Conservation (phyloP, 2,888 invertebrate genomes). For the Protonemura montana region DNA sequence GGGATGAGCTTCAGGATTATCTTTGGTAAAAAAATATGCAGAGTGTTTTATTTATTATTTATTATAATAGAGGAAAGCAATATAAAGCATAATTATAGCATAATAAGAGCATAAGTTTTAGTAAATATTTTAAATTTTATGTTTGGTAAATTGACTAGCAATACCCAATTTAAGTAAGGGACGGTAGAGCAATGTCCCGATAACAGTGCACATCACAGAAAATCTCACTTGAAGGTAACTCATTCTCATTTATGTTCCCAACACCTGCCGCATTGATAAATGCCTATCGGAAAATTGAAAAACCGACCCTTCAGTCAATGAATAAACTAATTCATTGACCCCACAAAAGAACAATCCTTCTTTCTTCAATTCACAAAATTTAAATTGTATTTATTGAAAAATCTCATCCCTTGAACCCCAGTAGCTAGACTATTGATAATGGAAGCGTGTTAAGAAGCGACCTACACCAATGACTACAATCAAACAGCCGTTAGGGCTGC, state of each 20-base stretch:
- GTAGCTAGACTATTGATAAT: slow-evolving; percentile 23
- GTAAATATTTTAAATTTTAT: not conserved
- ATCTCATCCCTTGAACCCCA: slow-evolving; percentile 28
- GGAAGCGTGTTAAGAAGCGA: slow-evolving; percentile 8
- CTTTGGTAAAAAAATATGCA: not conserved
- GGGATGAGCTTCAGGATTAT: too few species aligned
- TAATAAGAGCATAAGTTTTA: not conserved
- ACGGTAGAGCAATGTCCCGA: not conserved
- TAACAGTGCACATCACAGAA: not conserved
- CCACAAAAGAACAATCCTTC: slow-evolving; percentile 26
- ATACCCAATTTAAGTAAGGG: slow-evolving; percentile 7
- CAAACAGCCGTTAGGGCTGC: slow-evolving; percentile 7
- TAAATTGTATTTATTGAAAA: not conserved
- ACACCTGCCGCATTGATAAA: not conserved
- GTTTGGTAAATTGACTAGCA: not conserved
- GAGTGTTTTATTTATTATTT: not conserved
- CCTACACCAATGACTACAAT: slow-evolving; percentile 34
- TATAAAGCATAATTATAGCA: not conserved
- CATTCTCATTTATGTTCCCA: not conserved
- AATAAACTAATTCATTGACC: slow-evolving; percentile 14
- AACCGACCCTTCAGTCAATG: not conserved
- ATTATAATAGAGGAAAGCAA: slow-evolving; percentile 1
- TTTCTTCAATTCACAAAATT: not conserved
- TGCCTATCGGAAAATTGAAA: not conserved
- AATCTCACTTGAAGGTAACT: not conserved